Evolutionary conservation across 92 coral and sea anemone genomes (phyloP), one percentile per base, ranked within the genome.

Genomic region (Zoanthus sociatus): DNA sequence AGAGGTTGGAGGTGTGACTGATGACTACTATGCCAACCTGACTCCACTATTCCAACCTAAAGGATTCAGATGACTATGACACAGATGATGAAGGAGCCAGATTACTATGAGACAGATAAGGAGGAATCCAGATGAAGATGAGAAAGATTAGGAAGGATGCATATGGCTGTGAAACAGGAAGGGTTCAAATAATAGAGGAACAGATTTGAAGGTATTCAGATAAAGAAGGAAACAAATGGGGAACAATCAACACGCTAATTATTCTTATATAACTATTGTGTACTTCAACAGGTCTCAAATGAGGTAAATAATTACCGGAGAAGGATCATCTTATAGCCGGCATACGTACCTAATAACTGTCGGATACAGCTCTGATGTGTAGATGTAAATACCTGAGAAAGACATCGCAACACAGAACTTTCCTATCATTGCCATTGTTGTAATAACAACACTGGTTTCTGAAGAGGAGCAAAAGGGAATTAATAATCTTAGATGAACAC

Each of bases 381-480:
- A 79, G 72, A 79, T 79, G 12, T 79, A 79, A 13, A 79, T 79
- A 18, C 73, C 61, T 9, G 84, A 79, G 26, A 79, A 79, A 18
- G 84, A 79, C 84, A 79, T 79, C 3, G 84, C 58, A 9, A 79
- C 84, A 56, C 84, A 58, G 72, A 78, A 78, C 72, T 58, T 78
- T 44, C 84, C 84, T 20, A 78, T 3, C 72, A 78, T 78, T 50
- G 84, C 84, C 72, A 78, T 78, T n/a, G 84, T 63, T 14, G 84
- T 79, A 53, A 79, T 79, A 13, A 79, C 26, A 9, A 33, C 73
- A 7, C 84, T 73, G 20, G 63, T 79, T 50, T 61, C 84, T 79
- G 84, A 44, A 16, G 12, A 60, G 31, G 44, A 60, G 46, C 9
- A 21, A 20, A 1, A 13, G 16, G 7, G 21, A 20, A 32, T 37